phyloP scores from a whole-genome alignment of 2,888 invertebrate species.

The Caenorhabditis doughertyi region DNA sequence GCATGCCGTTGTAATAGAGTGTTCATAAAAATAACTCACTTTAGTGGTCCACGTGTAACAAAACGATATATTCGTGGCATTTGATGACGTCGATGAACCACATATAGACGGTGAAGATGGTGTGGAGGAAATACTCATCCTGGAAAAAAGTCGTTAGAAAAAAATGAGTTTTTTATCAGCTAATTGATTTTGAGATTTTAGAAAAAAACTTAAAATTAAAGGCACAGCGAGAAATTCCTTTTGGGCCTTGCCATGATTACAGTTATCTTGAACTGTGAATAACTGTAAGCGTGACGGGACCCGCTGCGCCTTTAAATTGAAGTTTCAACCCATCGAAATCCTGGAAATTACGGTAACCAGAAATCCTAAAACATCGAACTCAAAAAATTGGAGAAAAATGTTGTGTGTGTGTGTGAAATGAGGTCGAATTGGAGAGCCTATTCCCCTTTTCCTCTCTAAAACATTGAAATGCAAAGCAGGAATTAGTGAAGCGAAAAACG shows the following conservation, averaged over 20 bases:
- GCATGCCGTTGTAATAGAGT: not conserved
- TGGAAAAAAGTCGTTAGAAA: no score
- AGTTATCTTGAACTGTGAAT: no score
- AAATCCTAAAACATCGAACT: not conserved
- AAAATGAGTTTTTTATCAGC: no score
- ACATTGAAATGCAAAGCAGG: slow-evolving; percentile 61
- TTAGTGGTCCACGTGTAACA: slow-evolving; percentile 69
- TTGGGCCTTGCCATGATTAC: no score
- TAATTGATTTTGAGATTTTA: no score
- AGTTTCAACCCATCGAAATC: no score
- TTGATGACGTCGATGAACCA: slow-evolving; percentile 47
- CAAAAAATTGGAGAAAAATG: not conserved
- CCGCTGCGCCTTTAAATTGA: no score
- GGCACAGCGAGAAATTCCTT: no score
- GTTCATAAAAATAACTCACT: not conserved
- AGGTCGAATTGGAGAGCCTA: slow-evolving; percentile 18
- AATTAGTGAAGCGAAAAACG: slow-evolving; percentile 25
- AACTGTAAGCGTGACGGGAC: no score
- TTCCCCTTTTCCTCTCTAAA: no score
- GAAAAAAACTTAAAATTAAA: no score
- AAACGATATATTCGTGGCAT: slow-evolving; percentile 57
- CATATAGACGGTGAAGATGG: slow-evolving; percentile 49
- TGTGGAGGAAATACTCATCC: slow-evolving; percentile 54
- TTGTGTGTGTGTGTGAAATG: not conserved
- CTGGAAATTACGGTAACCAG: no score